Evolutionary conservation across 53 echinoderm and acorn worm genomes (phyloP), one percentile per base, ranked within the genome.

Genomic region (Temnopleurus reevesii): DNA sequence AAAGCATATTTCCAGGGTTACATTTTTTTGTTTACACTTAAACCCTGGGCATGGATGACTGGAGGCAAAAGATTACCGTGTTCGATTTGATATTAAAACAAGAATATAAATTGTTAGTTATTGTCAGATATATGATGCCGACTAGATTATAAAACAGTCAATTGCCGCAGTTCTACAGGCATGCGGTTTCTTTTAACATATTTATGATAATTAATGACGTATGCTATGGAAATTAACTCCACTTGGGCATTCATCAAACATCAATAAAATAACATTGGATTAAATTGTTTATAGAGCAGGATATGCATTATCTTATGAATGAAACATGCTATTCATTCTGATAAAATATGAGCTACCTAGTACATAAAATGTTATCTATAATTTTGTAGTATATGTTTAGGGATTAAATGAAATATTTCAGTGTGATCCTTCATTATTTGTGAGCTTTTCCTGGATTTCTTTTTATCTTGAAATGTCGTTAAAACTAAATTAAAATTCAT

Each of bases 81-180:
- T n/a, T n/a, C n/a, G n/a, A n/a, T n/a, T n/a, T n/a, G n/a, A n/a
- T n/a, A n/a, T n/a, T n/a, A n/a, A n/a, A n/a, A n/a, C 13, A 71
- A 71, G 71, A 36, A n/a, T 8, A 41, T 71, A 71, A 71, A 71
- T 71, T 41, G 21, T 41, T n/a, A n/a, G 19, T 71, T 71, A 71
- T 71, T 71, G 71, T 36, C 43, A 71, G 43, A 71, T 38, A 71
- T 71, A 71, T 71, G 63, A 63, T 33, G 71, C 18, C 43, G n/a
- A 17, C n/a, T 13, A 41, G 23, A n/a, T n/a, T n/a, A n/a, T 10
- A 41, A 21, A 21, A 38, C 6, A 8, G 71, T 41, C 21, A 12
- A 41, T 3, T n/a, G 38, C 41, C 71, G 41, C 71, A n/a, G n/a
- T n/a, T 41, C 7, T 0, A 5, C 38, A 43, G 71, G 23, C 21